Conservation (phyloP, 2,797 vertebrate species). For the Pyrocephalus nanus region DNA sequence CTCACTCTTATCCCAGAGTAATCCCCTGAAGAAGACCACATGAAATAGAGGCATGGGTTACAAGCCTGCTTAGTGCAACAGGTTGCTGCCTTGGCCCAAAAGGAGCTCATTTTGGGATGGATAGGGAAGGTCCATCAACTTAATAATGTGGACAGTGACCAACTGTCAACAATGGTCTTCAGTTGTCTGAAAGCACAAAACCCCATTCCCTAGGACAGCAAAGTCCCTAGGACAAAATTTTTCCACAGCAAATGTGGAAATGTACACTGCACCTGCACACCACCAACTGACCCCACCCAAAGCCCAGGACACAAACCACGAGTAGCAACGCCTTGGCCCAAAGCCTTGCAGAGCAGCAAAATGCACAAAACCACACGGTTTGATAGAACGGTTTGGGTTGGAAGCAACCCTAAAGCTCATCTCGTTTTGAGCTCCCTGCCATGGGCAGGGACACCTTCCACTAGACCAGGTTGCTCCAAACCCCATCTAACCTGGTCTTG, state of each 20-base stretch:
- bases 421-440: not conserved
- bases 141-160: not conserved
- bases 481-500: rapidly evolving
- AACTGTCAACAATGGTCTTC: not conserved
- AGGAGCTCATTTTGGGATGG: not conserved
- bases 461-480: not conserved
- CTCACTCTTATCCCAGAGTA: not conserved
- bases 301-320: not conserved
- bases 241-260: not conserved
- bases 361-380: not conserved
- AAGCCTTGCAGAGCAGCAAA: not conserved
- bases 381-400: not conserved
- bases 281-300: not conserved
- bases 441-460: not conserved
- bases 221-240: not conserved
- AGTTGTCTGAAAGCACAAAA: not conserved
- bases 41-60: not conserved
- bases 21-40: not conserved
- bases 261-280: not conserved
- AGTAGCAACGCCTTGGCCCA: not conserved
- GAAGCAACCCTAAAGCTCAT: not conserved
- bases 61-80: rapidly evolving
- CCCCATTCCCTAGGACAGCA: rapidly evolving
- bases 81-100: not conserved
- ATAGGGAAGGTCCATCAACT: not conserved